These are phyloP conservation scores for Tetramorium alpestre DNA, from an alignment of 1,140 invertebrate genomes.

Conservation along the genomic window DNA sequence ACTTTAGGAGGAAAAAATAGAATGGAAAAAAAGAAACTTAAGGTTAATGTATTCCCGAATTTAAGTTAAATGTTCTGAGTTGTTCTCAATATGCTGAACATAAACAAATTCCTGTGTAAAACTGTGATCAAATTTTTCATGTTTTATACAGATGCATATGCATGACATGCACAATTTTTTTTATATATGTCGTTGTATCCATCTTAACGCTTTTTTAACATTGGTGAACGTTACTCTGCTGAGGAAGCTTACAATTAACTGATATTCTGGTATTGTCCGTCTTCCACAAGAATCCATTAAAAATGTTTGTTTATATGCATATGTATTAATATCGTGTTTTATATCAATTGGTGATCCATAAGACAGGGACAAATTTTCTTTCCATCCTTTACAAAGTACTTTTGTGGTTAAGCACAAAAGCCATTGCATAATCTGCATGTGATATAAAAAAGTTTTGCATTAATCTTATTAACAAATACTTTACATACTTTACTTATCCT, in stretches of 20 bases:
- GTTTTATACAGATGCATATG: neutral
- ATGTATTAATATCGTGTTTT: neutral
- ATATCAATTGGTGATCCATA: conserved; percentile 28
- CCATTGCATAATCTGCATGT: conserved; percentile 91
- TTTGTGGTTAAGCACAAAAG: conserved; percentile 91
- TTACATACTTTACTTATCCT: neutral
- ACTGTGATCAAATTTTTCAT: neutral
- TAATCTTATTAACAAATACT: neutral
- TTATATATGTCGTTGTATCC: conserved; percentile 86
- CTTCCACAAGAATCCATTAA: conserved; percentile 81
- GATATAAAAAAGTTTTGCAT: neutral
- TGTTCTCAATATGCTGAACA: neutral
- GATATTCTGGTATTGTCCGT: conserved; percentile 90
- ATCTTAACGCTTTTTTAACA: conserved; percentile 88
- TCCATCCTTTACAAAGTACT: conserved; percentile 89
- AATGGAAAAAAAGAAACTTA: neutral
- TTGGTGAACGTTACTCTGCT: conserved; percentile 87
- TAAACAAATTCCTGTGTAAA: conserved; percentile 41
- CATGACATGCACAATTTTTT: neutral
- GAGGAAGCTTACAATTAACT: conserved; percentile 91
- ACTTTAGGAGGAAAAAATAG: neutral
- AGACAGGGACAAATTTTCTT: conserved; percentile 29
- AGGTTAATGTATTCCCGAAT: neutral
- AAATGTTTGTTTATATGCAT: conserved; percentile 67
- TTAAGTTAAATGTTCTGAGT: neutral